Base-by-base conservation (phyloP, 2,797 vertebrate species). In the Hydrolagus colliei region DNA sequence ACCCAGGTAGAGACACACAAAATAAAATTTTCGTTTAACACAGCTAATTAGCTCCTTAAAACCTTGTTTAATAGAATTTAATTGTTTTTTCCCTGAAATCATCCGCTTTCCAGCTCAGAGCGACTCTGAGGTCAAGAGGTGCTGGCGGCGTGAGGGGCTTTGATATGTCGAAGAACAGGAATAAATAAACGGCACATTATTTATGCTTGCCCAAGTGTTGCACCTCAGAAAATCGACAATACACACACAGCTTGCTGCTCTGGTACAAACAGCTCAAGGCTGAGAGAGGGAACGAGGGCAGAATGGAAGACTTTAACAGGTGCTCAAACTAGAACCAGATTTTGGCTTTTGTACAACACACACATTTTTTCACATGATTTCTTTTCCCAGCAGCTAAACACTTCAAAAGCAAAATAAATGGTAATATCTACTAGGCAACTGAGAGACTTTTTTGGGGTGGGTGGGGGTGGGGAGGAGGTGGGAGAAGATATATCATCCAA, bases 291-390 rank as follows among this genome's bases (percentile, higher is more conserved):
- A 16, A 75, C 2, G 35, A 75, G 41, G 32, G 73, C 73, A 52
- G 32, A 52, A 75, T 75, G 73, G 73, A 75, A 75, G 14, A 75
- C 41, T 75, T 75, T 35, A 35, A 75, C 73, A 52, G 73, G 73
- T 75, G 73, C 73, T 75, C 35, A 75, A 75, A 75, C 73, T 35
- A 52, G 41, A 52, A 41, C 73, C 73, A 75, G 73, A 75, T 75
- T 75, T 75, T 75, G 4, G 32, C 73, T 41, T 75, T 75, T 75
- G 1, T 75, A 75, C 32, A 75, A 35, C 35, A 75, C 73, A 75
- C 73, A 75, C 73, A 75, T 75, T 75, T 75, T 52, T 75, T 75
- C 73, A 74, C 73, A 35, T 74, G 73, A 5, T 74, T 74, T 74
- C 27, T 74, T 74, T 74, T 74, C 16, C 27, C 27, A 75, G 41